Conservation (phyloP, 2,888 invertebrate species). For the Sepioteuthis lessoniana region DNA sequence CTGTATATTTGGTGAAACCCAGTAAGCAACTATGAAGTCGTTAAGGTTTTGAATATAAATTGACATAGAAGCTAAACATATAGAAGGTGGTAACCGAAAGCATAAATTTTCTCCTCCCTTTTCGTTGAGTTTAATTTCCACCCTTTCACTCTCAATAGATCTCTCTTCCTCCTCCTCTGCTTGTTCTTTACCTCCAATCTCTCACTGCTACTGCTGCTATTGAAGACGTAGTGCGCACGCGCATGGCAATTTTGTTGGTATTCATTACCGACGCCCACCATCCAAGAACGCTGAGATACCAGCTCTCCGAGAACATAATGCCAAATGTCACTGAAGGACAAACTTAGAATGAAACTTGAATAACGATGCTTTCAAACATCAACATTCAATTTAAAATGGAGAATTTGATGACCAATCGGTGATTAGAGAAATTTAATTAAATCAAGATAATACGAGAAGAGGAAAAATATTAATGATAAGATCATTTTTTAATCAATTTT, state of each 20-base stretch:
- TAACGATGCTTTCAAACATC: no score
- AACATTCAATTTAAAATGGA: background rate
- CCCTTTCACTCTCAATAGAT: background rate
- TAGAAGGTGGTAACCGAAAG: background rate
- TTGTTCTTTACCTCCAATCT: background rate
- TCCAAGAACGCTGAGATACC: background rate
- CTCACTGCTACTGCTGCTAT: constrained; percentile 11
- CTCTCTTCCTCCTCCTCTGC: background rate
- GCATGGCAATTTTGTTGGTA: constrained; percentile 21
- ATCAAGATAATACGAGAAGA: background rate
- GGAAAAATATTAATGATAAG: background rate
- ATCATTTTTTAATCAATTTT: background rate
- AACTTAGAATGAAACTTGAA: background rate
- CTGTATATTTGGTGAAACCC: background rate
- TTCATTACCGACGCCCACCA: constrained; percentile 23
- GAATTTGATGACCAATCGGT: background rate
- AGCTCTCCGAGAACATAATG: background rate
- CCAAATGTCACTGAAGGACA: background rate
- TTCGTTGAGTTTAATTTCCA: background rate
- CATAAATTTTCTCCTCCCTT: background rate
- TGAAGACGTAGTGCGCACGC: background rate
- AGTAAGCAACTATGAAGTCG: background rate
- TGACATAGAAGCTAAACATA: background rate
- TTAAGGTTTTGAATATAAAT: background rate
- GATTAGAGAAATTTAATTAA: background rate